Evolutionary conservation across 1,140 invertebrate species (phyloP), one percentile per base, ranked within the genome.

Genomic region (Drosophila funebris): DNA sequence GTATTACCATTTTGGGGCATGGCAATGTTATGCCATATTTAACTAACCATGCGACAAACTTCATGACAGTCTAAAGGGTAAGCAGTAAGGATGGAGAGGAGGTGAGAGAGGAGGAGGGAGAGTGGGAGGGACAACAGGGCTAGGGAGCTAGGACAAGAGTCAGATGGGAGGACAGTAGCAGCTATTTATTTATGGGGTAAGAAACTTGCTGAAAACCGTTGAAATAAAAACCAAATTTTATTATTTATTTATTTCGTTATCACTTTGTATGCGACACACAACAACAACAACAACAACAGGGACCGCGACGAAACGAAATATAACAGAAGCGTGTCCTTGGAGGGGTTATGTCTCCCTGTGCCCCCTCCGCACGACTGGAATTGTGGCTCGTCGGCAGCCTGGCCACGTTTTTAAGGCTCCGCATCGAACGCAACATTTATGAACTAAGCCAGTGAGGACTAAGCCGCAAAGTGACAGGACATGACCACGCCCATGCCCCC

Each of bases 181-280:
- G 70, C 76, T 79, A 75, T 82, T 82, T 82, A 82, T 82, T 82
- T 82, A 82, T 82, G 74, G 64, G 63, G 52, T 33, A 27, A 44
- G 56, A 82, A 83, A 83, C 63, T 82, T 77, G 78, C 74, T 82
- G 63, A 77, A 81, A 82, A 82, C 78, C 56, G 68, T 78, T 67
- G 66, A 87, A 87, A 87, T 82, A 78, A 87, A 87, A 87, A 82
- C 73, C 62, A 82, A 87, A 87, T 78, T 87, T 78, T 87, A 87
- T 87, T 88, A 88, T 87, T 87, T 85, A 85, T 87, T 85, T 85
- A 85, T 87, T 87, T 78, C 75, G 75, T 88, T 87, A 87, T 87
- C 82, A 87, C 83, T 85, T 87, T 85, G 71, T 87, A 85, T 87
- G 82, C 82, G 83, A 52, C 74, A 62, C 67, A 63, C 78, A 72